Evolutionary conservation across 2,113 vertebrate genomes (phyloP).

Genomic region (Urocitellus parryii): DNA sequence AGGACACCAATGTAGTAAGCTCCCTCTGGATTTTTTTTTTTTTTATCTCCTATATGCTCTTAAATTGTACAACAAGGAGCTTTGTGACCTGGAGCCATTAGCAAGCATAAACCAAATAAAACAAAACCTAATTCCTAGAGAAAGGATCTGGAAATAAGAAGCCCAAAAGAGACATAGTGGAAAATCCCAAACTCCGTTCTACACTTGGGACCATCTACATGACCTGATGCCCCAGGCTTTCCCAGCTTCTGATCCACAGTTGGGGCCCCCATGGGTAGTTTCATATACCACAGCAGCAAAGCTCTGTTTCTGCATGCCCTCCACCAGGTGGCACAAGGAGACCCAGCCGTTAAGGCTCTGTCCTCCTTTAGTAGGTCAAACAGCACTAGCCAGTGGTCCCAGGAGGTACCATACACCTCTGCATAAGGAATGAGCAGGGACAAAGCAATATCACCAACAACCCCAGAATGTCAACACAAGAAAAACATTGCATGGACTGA

Average conservation of each 20-base stretch:
- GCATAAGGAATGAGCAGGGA: not conserved
- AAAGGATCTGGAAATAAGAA: not conserved
- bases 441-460: not conserved
- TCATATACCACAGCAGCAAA: not conserved
- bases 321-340: not conserved
- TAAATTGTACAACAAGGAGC: fast-evolving
- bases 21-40: not conserved
- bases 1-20: not conserved
- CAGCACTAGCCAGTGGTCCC: not conserved
- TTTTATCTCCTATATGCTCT: not conserved
- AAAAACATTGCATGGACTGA: not conserved
- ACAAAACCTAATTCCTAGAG: not conserved
- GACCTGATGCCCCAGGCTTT: not conserved
- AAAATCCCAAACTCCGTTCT: not conserved
- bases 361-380: not conserved
- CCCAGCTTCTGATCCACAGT: too few relatives aligned
- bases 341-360: not conserved
- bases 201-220: too few relatives aligned
- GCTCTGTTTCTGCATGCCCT: not conserved
- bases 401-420: not conserved
- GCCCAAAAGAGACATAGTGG: too few relatives aligned
- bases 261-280: too few relatives aligned
- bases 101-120: not conserved
- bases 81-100: not conserved
- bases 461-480: not conserved